Conservation (phyloP, 2,888 invertebrate species). For the Ryuthela nishihirai region DNA sequence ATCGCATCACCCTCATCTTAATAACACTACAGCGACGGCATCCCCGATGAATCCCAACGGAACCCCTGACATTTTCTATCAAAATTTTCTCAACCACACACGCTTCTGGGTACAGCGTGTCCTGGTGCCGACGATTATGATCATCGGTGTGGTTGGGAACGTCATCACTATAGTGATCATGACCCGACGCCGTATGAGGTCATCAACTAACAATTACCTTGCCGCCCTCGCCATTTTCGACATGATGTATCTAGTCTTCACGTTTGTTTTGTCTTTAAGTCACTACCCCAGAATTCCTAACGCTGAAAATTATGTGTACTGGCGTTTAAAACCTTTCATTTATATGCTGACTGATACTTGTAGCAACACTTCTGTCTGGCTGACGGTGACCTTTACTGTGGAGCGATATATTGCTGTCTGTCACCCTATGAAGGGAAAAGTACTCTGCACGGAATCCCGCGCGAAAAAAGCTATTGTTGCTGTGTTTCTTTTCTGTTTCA, state of each 20-base stretch:
- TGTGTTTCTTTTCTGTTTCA: constrained; percentile 47
- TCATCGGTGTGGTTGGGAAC: constrained; percentile 67
- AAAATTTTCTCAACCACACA: constrained; percentile 20
- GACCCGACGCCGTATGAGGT: constrained; percentile 63
- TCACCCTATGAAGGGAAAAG: constrained; percentile 52
- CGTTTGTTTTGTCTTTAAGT: constrained; percentile 60
- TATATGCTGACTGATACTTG: constrained; percentile 41
- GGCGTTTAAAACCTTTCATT: constrained; percentile 56
- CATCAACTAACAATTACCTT: constrained; percentile 70
- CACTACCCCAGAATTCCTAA: constrained; percentile 60
- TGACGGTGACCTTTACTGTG: constrained; percentile 53
- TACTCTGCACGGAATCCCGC: constrained; percentile 45
- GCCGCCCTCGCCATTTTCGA: constrained; percentile 69
- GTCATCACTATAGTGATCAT: constrained; percentile 57
- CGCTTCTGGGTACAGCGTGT: constrained; percentile 57
- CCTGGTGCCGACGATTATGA: constrained; percentile 61
- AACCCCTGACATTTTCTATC: too few species aligned
- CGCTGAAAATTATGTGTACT: constrained; percentile 56
- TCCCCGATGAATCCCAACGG: too few species aligned
- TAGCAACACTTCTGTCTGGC: constrained; percentile 52
- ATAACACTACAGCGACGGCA: too few species aligned
- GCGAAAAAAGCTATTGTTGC: constrained; percentile 48
- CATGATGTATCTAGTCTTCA: constrained; percentile 64
- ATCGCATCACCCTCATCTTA: too few species aligned
- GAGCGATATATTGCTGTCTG: constrained; percentile 53